Conservation (phyloP, 2,797 vertebrate species). For the Coregonus ussuriensis region DNA sequence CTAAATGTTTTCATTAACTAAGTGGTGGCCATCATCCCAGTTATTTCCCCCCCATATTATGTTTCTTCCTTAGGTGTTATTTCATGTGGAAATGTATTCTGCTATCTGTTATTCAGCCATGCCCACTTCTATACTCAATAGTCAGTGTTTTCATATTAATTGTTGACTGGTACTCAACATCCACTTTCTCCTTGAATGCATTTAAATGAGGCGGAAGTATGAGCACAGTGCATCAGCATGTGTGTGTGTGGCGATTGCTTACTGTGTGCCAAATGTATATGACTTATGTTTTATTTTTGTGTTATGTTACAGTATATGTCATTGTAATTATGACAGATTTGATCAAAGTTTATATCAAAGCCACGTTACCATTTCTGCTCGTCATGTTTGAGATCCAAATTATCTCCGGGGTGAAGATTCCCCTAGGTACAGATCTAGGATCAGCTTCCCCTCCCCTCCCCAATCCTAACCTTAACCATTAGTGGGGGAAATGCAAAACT, state of each 20-base stretch:
- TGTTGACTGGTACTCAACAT: neutral
- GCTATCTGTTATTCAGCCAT: neutral
- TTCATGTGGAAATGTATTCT: too few relatives aligned
- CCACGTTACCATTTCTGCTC: neutral
- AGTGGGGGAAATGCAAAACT: neutral
- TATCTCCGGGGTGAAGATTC: neutral
- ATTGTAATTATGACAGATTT: too few relatives aligned
- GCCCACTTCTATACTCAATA: neutral
- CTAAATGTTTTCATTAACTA: too few relatives aligned
- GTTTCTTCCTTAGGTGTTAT: neutral
- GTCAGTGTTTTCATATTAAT: neutral
- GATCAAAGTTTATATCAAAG: neutral
- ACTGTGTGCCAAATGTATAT: too few relatives aligned
- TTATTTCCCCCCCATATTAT: neutral
- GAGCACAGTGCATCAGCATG: neutral
- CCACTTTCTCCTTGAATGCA: neutral
- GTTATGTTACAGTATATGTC: too few relatives aligned
- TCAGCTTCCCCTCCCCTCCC: too few relatives aligned
- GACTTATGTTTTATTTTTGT: too few relatives aligned
- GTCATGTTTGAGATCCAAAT: neutral
- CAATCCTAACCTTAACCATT: neutral
- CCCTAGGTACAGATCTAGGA: too few relatives aligned
- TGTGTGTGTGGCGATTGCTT: neutral
- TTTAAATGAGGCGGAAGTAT: neutral
- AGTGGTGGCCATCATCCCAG: too few relatives aligned